These are phyloP conservation scores for Notodonta ziczac DNA, from an alignment of 2,888 invertebrate genomes.

Conservation along the genomic window DNA sequence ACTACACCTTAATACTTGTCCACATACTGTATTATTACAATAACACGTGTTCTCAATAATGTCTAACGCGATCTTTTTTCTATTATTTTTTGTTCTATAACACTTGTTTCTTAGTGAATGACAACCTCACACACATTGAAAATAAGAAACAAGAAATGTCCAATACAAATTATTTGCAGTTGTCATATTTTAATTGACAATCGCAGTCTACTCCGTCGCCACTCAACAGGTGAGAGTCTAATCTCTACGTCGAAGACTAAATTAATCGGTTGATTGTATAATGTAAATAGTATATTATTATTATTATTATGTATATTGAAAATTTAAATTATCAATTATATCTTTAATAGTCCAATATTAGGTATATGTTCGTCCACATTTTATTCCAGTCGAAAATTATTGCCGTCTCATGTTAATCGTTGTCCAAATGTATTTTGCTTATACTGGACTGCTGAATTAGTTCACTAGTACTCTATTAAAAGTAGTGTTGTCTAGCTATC, in stretches of 20 bases:
- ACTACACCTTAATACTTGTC: not conserved
- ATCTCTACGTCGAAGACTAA: conserved; percentile 42
- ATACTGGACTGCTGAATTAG: conserved; percentile 55
- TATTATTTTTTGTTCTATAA: conserved; percentile 37
- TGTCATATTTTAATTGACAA: conserved; percentile 31
- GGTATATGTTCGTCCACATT: conserved; percentile 80
- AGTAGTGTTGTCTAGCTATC: too few relatives aligned
- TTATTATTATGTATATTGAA: conserved; percentile 66
- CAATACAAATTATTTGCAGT: conserved; percentile 20
- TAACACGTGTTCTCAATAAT: conserved; percentile 43
- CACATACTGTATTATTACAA: conserved; percentile 41
- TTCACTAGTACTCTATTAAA: conserved; percentile 52
- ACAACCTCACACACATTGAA: not conserved
- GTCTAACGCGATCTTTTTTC: conserved; percentile 56
- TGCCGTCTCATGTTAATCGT: conserved; percentile 75
- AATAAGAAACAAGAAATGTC: conserved; percentile 15
- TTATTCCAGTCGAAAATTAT: conserved; percentile 76
- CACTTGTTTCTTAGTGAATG: conserved; percentile 48
- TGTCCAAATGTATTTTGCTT: conserved; percentile 73
- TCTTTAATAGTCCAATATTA: conserved; percentile 72
- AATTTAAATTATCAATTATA: conserved; percentile 66
- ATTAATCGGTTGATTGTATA: conserved; percentile 60
- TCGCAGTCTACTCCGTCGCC: conserved; percentile 34
- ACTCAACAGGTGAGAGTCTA: conserved; percentile 28
- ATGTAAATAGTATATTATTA: conserved; percentile 72